Conservation (phyloP, 2,888 invertebrate species). For the Campoplex capitator region DNA sequence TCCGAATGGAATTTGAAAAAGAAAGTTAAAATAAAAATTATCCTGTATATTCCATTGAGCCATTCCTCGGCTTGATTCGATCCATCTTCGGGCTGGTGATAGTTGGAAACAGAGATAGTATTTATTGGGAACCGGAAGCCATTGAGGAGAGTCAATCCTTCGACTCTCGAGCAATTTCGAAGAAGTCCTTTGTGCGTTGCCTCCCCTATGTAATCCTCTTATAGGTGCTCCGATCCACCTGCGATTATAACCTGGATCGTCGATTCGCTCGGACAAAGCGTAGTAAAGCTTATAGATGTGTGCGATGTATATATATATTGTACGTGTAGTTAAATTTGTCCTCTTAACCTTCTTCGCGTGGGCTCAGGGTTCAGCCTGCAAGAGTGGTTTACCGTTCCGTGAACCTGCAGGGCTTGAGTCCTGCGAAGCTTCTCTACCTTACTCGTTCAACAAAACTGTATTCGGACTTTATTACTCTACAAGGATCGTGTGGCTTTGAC, state of each 20-base stretch:
- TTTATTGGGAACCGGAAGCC: slow-evolving; percentile 12
- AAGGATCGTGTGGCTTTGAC: slow-evolving; percentile 44
- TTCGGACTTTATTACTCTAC: slow-evolving; percentile 57
- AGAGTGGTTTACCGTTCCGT: slow-evolving; percentile 35
- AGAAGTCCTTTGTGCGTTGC: slow-evolving; percentile 52
- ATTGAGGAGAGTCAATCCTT: slow-evolving; percentile 6
- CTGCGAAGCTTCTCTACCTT: slow-evolving; percentile 38
- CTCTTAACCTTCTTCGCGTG: slow-evolving; percentile 27
- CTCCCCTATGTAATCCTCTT: slow-evolving; percentile 66
- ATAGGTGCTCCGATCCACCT: slow-evolving; percentile 63
- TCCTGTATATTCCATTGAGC: neutral
- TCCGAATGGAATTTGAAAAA: neutral
- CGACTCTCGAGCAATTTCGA: slow-evolving; percentile 55
- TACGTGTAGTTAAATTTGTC: slow-evolving; percentile 23
- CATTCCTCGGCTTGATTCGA: no score
- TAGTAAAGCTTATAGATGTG: slow-evolving; percentile 20
- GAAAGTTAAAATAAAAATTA: neutral
- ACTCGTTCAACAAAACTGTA: slow-evolving; percentile 13
- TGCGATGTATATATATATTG: neutral
- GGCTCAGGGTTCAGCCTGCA: slow-evolving; percentile 16
- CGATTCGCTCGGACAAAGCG: slow-evolving; percentile 55
- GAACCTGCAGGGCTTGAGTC: slow-evolving; percentile 48
- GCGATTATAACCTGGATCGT: slow-evolving; percentile 63
- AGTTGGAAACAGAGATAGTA: neutral
- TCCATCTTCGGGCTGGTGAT: neutral